These are phyloP conservation scores for Achlya flavicornis DNA, from an alignment of 2,888 invertebrate species.

Conservation along the genomic window DNA sequence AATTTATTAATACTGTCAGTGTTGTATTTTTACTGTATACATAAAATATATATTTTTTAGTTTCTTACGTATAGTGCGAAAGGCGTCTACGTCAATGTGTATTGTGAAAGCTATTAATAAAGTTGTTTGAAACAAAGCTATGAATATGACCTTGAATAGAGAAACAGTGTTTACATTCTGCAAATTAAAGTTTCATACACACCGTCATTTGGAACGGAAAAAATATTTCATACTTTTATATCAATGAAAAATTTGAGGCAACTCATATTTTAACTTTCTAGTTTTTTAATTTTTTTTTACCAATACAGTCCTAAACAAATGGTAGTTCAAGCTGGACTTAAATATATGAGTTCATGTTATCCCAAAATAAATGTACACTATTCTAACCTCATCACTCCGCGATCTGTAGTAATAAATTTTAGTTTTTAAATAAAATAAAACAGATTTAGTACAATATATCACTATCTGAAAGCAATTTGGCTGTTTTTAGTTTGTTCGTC, in stretches of 20 bases:
- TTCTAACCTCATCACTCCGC: not conserved
- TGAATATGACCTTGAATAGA: constrained; percentile 18
- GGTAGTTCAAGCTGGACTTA: too few species aligned
- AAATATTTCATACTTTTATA: too few species aligned
- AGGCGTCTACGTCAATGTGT: constrained; percentile 18
- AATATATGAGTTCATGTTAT: not conserved
- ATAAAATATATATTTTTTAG: constrained; percentile 25
- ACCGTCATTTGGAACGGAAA: too few species aligned
- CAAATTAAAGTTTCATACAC: not conserved
- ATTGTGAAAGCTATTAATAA: constrained; percentile 35
- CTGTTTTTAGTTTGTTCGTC: not conserved
- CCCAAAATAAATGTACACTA: not conserved
- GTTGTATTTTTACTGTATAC: constrained; percentile 38
- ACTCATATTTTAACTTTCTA: too few species aligned
- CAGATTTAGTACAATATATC: not conserved
- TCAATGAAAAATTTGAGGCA: too few species aligned
- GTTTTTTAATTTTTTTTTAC: too few species aligned
- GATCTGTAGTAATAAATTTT: not conserved
- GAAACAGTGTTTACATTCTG: constrained; percentile 2
- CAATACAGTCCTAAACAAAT: too few species aligned
- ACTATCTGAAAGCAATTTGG: constrained; percentile 1
- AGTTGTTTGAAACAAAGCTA: constrained; percentile 21
- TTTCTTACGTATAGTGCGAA: not conserved
- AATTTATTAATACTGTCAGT: constrained; percentile 45
- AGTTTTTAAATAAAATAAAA: not conserved